phyloP scores from a whole-genome alignment of 1,140 invertebrate genomes.

The Argopecten irradians region DNA sequence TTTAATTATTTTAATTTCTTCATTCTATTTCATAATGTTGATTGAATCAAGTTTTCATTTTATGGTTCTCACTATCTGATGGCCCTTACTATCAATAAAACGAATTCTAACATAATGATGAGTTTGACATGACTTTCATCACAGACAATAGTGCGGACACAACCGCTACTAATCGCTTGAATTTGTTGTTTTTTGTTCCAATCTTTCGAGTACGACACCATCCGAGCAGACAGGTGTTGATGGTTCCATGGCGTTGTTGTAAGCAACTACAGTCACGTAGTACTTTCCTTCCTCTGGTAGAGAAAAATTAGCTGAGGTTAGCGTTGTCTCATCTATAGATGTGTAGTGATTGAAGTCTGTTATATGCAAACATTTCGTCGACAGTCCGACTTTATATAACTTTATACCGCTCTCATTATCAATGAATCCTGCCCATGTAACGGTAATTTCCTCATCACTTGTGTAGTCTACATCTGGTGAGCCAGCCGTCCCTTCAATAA shows the following conservation, averaged over 20 bases:
- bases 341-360: neutral
- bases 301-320: neutral
- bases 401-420: constrained; percentile 59
- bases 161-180: too few species aligned
- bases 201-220: constrained; percentile 50
- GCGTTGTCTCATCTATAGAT: constrained; percentile 27
- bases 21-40: too few species aligned
- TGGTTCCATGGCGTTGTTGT: constrained; percentile 57
- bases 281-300: constrained; percentile 35
- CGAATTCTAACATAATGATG: too few species aligned
- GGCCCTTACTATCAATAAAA: too few species aligned
- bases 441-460: constrained; percentile 33
- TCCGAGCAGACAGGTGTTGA: constrained; percentile 56
- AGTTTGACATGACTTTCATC: too few species aligned
- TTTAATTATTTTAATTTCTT: too few species aligned
- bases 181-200: constrained; percentile 24
- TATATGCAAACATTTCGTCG: constrained; percentile 36
- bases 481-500: constrained; percentile 47
- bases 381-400: constrained; percentile 42
- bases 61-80: too few species aligned
- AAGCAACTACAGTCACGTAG: constrained; percentile 49
- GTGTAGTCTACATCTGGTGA: constrained; percentile 57
- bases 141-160: too few species aligned
- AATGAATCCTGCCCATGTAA: constrained; percentile 55
- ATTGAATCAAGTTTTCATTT: too few species aligned